Base-by-base conservation (phyloP, 37 sponge, comb jelly and placozoan species). In the Mnemiopsis leidyi region DNA sequence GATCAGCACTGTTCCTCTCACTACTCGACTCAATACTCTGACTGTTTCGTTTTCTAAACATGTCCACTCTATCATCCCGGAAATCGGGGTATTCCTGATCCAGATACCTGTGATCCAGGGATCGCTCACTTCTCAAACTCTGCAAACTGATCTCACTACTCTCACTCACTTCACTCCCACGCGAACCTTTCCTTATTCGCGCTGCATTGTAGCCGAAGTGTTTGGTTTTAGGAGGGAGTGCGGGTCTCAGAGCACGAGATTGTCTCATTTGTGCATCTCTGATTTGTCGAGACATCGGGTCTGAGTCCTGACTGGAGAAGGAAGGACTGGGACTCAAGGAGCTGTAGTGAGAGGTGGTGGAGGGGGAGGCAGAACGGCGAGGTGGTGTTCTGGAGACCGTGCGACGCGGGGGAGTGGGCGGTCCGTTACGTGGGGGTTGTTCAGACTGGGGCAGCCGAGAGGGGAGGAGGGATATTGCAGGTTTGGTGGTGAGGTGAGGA, bases 361-460 rank as follows among this genome's bases (percentile, higher is more conserved):
- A 29, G 82, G 38, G 1, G n/a, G n/a, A n/a, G 23, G 82, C 40
- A n/a, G 36, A 39, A 1, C 90, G 90, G 5, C 90, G 40, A 33
- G 90, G 90, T 38, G 90, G 90, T 0, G 90, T 85, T 5, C 90
- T 3, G 90, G 90, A 85, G 90, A 85, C 90, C 13, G 90, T 85
- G 61, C 90, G 90, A n/a, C 90, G 90, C 0, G 90, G 90, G 23
- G 90, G 90, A 40, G 90, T 85, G n/a, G 90, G 90, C 1, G 79
- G 32, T 48, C 61, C 61, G 13, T 13, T 48, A 48, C 61, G 61
- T 48, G 61, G 61, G 75, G 75, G 7, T 18, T 71, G 75, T 1
- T 77, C 40, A n/a, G 38, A 3, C 5, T 29, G 30, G 30, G 75
- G 75, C n/a, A 71, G 75, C 5, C 75, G 26, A 25, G 75, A n/a